These are phyloP conservation scores for Bombus confusus DNA, from an alignment of 1,140 invertebrate genomes.

Conservation along the genomic window DNA sequence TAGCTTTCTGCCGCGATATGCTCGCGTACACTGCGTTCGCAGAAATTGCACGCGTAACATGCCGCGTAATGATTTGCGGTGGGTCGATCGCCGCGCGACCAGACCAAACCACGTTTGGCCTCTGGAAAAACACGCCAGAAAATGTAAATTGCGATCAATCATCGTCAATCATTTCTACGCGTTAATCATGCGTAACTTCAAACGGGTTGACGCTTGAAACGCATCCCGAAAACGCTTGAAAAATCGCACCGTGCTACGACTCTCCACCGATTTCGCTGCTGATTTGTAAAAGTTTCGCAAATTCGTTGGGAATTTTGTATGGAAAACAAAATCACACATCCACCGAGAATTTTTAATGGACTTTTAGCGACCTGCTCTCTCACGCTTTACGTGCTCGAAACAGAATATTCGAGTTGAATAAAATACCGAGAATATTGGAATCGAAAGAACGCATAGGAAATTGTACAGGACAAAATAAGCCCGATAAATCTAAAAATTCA, in stretches of 20 bases:
- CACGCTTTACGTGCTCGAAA: background rate
- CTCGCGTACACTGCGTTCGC: constrained; percentile 35
- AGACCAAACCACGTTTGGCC: background rate
- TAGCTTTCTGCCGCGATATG: constrained; percentile 52
- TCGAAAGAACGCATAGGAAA: background rate
- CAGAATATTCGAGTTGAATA: background rate
- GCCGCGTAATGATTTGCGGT: constrained; percentile 48
- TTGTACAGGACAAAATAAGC: background rate
- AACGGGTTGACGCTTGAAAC: constrained; percentile 2
- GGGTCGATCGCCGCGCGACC: constrained; percentile 25
- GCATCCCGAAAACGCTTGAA: background rate
- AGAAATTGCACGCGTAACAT: constrained; percentile 49
- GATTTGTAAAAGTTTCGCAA: background rate
- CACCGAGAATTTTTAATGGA: background rate
- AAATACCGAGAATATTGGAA: background rate
- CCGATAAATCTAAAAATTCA: background rate
- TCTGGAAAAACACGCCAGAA: constrained; percentile 28
- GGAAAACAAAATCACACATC: background rate
- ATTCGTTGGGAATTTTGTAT: too few relatives aligned
- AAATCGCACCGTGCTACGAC: background rate
- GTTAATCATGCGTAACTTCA: constrained; percentile 39
- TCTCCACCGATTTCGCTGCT: background rate
- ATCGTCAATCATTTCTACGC: constrained; percentile 36
- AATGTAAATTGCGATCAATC: constrained; percentile 50
- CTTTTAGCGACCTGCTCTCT: background rate